A percentile compares a stretch with the other conserved stretches of the same genome.
Evolutionary conservation across 2,113 vertebrate genomes (phyloP).

Genomic region (Orientallactaga bullata): DNA sequence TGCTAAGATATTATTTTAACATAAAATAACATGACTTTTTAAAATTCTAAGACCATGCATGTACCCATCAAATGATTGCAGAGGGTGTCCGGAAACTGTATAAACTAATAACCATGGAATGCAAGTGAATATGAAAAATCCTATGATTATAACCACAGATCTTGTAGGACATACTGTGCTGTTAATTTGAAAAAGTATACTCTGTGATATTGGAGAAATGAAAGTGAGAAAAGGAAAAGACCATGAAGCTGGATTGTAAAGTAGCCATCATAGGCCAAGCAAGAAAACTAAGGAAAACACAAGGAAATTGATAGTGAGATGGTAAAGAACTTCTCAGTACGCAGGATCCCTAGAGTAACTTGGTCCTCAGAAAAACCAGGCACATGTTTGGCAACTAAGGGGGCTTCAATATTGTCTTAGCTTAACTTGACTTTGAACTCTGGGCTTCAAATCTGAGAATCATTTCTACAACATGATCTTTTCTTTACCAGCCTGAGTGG

Average conservation of each 20-base stretch:
- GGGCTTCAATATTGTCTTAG: neutral
- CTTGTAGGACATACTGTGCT: neutral
- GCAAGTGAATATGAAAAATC: neutral
- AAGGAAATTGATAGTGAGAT: neutral
- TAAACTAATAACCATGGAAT: neutral
- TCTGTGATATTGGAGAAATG: neutral
- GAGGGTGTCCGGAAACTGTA: neutral
- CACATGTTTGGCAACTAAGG: neutral
- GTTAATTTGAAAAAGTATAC: neutral
- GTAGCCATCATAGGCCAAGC: neutral
- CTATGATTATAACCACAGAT: neutral
- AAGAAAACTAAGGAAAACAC: neutral
- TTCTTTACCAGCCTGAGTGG: neutral
- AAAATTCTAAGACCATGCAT: neutral
- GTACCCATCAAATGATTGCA: neutral
- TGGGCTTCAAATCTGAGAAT: neutral
- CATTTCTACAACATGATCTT: neutral
- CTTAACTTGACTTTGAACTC: neutral
- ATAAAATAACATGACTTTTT: neutral
- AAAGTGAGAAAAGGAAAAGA: slow-evolving; percentile 30
- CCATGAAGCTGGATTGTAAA: neutral
- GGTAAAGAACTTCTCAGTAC: neutral
- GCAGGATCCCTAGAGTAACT: neutral
- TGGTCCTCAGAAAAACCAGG: slow-evolving; percentile 8
- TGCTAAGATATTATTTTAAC: neutral